A percentile compares a stretch with the other conserved stretches of the same genome.
Conservation (phyloP, 2,888 invertebrate genomes). For the Cylindroiulus punctatus region DNA sequence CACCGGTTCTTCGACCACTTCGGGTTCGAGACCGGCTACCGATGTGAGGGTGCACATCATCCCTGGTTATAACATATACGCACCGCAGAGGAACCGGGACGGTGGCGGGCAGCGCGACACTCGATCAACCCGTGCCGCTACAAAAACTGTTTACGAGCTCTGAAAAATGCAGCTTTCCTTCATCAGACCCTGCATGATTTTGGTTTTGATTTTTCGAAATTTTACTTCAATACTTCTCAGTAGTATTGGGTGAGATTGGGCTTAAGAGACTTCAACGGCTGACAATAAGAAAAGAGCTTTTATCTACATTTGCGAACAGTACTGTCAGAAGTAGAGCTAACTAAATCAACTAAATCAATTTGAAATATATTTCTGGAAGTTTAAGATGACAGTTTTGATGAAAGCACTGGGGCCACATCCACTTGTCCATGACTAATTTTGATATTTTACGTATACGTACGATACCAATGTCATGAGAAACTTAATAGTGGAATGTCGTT, state of each 20-base stretch:
- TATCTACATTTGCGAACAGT: too few species aligned
- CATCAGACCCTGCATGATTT: background rate
- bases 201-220: background rate
- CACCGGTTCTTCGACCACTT: slow-evolving; percentile 51
- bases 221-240: too few species aligned
- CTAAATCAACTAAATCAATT: background rate
- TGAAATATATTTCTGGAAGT: background rate
- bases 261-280: too few species aligned
- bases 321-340: background rate
- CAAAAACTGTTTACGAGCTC: slow-evolving; percentile 60
- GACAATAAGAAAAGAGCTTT: too few species aligned
- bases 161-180: too few species aligned
- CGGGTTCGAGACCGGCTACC: slow-evolving; percentile 64
- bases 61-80: slow-evolving; percentile 70
- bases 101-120: slow-evolving; percentile 60
- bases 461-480: background rate
- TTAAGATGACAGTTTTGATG: background rate
- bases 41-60: slow-evolving; percentile 80
- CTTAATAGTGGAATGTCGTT: background rate
- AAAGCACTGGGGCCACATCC: too few species aligned
- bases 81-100: slow-evolving; percentile 59
- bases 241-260: too few species aligned
- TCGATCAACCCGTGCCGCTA: slow-evolving; percentile 55
- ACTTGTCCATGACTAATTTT: too few species aligned
- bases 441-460: too few species aligned